phyloP scores from a whole-genome alignment of 92 coral and sea anemone species.

The Muricea muricata region DNA sequence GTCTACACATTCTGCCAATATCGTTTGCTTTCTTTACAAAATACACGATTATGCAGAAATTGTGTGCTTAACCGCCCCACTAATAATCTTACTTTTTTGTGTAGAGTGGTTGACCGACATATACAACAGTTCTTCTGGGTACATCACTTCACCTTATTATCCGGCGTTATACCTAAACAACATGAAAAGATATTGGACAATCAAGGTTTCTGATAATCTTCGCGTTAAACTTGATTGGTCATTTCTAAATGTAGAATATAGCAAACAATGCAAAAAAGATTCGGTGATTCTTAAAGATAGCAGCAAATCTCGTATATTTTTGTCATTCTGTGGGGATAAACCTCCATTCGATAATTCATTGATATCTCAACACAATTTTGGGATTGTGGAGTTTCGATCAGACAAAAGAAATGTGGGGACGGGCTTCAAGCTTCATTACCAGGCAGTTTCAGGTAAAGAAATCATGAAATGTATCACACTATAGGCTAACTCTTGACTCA shows the following conservation, averaged over 20 bases:
- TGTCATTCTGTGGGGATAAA: constrained; percentile 69
- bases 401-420: constrained; percentile 42
- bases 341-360: constrained; percentile 50
- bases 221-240: constrained; percentile 58
- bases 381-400: constrained; percentile 63
- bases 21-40: too few relatives aligned
- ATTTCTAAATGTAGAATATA: constrained; percentile 49
- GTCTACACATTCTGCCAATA: too few relatives aligned
- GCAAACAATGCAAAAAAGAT: constrained; percentile 61
- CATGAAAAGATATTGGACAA: constrained; percentile 64
- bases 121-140: constrained; percentile 40
- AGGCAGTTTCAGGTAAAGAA: not conserved
- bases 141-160: constrained; percentile 72
- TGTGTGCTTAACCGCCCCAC: too few relatives aligned
- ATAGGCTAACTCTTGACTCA: too few relatives aligned
- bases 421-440: constrained; percentile 66
- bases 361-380: constrained; percentile 59
- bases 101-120: not conserved
- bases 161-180: constrained; percentile 71
- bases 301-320: constrained; percentile 18
- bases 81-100: not conserved
- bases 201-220: constrained; percentile 58
- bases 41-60: too few relatives aligned
- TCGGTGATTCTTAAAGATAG: constrained; percentile 72
- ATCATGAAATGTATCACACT: not conserved